Conservation (phyloP, 2,113 vertebrate species). For the Aphyosemion australe region DNA sequence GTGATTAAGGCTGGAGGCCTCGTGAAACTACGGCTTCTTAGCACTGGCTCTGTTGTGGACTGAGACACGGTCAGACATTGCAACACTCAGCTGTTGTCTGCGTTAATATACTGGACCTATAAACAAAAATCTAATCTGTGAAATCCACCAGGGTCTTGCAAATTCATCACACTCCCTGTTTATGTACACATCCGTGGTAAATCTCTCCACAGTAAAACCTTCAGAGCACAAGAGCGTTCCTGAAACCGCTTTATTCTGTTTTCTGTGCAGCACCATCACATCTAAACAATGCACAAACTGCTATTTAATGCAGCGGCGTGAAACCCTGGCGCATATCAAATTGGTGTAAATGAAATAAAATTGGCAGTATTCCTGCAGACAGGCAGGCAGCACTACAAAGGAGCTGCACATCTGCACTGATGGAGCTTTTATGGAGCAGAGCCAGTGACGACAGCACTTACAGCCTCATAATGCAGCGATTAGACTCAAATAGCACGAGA, state of each 20-base stretch:
- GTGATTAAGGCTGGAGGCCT: too few species aligned
- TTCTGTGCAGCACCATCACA: slow-evolving; percentile 2
- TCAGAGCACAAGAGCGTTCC: too few species aligned
- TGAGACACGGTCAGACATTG: background rate
- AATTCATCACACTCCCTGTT: background rate
- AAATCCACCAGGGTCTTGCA: background rate
- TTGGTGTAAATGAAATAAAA: slow-evolving; percentile 45
- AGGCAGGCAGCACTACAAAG: slow-evolving; percentile 10
- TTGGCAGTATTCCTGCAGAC: slow-evolving; percentile 25
- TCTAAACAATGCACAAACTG: slow-evolving; percentile 17
- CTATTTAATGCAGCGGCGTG: slow-evolving; percentile 3
- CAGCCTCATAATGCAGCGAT: slow-evolving; percentile 60
- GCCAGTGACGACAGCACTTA: slow-evolving; percentile 46
- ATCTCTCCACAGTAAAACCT: background rate
- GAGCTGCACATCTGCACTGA: slow-evolving; percentile 28
- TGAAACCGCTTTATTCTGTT: slow-evolving; percentile 1
- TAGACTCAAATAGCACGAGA: slow-evolving; percentile 49
- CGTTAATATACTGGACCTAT: background rate
- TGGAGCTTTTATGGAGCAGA: slow-evolving; percentile 52
- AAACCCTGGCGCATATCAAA: slow-evolving; percentile 24
- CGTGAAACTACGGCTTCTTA: background rate
- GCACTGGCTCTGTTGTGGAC: background rate
- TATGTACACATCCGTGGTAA: background rate
- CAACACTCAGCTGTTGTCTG: background rate
- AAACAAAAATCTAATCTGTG: background rate